Evolutionary conservation across 2,797 vertebrate species (phyloP), one percentile per base, ranked within the genome.

Genomic region (Vireo griseus): DNA sequence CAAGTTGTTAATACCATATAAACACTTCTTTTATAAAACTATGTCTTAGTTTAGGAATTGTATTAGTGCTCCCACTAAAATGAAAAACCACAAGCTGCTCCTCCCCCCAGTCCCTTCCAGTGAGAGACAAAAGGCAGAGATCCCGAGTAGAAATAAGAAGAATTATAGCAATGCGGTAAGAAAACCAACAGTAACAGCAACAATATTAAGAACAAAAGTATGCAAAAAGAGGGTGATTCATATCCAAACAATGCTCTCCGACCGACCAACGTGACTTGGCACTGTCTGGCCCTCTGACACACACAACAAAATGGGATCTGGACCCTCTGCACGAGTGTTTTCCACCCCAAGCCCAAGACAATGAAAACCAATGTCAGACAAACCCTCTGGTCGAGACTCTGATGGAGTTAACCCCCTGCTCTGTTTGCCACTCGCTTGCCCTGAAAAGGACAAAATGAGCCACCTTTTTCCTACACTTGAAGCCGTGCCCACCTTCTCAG

Each of bases 341-440:
- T 3, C 17, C 2, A 14, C 18, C 9, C 3, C 11, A n/a, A 17
- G 16, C 17, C 13, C 9, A 37, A 44, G 28, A 13, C 16, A 47
- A 29, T 5, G 20, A 29, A 63, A 45, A 39, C 15, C 14, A 18
- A 10, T 7, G 20, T 3, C 18, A 47, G 62, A n/a, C 18, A 48
- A 37, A 18, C 6, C 9, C 22, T 37, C 62, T 47, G 14, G 20
- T 16, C 0, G 0, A 12, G 24, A 25, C 14, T 37, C 37, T 0
- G 1, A 18, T 0, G 0, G 35, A 47, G 20, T 28, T 48, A 25
- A 6, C 35, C 9, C 35, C n/a, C 13, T 12, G 8, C 44, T 42
- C 24, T 3, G 2, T 65, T 39, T 11, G 9, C 20, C 11, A 3
- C 24, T 58, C 0, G 0, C 37, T 39, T 9, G 33, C 21, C 20